phyloP scores from a whole-genome alignment of 37 sponge, comb jelly and placozoan species.

The Beroe ovata region DNA sequence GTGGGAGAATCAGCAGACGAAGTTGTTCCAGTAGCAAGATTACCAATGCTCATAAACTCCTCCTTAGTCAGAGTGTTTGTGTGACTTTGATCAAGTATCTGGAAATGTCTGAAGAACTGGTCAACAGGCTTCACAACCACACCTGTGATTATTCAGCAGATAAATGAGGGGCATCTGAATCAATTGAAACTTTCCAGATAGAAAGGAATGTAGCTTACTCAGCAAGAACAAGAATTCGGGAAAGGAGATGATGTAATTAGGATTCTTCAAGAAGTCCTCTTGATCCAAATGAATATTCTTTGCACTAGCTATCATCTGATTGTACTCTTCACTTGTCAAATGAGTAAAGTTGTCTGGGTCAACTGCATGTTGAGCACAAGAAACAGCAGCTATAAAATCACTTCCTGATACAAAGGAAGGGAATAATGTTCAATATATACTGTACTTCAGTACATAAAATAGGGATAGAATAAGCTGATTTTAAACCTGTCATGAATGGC shows the following conservation, averaged over 20 bases:
- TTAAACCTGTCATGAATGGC: slow-evolving; percentile 52
- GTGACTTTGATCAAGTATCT: slow-evolving; percentile 27
- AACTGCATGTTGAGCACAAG: neutral
- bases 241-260: slow-evolving; percentile 31
- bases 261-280: neutral
- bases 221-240: slow-evolving; percentile 42
- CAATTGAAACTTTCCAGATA: no score
- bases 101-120: slow-evolving; percentile 53
- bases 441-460: no score
- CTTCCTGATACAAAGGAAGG: no score
- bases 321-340: neutral
- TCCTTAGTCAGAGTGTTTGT: slow-evolving; percentile 49
- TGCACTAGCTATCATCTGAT: neutral
- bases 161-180: no score
- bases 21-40: neutral
- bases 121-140: slow-evolving; percentile 43
- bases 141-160: no score
- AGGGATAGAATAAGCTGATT: no score
- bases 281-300: neutral
- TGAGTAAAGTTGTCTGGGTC: neutral
- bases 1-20: neutral
- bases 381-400: neutral
- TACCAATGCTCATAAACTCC: slow-evolving; percentile 31
- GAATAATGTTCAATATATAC: no score
- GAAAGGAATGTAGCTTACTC: neutral